Evolutionary conservation across 2,113 vertebrate genomes (phyloP).

Genomic region (Oncorhynchus keta): DNA sequence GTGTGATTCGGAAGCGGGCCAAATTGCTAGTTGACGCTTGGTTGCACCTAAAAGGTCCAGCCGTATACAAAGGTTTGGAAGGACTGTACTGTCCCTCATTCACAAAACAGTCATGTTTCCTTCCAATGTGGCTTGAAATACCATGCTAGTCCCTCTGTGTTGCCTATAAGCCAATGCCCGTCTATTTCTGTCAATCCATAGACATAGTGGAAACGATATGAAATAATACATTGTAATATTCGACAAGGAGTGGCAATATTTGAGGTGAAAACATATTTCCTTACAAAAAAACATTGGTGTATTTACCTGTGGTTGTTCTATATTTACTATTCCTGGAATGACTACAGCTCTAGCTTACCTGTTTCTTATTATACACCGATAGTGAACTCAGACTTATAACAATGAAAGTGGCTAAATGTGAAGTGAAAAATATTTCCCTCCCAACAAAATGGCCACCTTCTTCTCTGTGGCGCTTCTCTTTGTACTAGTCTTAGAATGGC

Average conservation of each 20-base stretch:
- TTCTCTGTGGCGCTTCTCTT: slow-evolving; percentile 2
- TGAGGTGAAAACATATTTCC: too few species aligned
- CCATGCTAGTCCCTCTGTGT: neutral
- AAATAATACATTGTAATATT: too few species aligned
- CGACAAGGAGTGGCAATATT: too few species aligned
- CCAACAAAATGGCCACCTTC: slow-evolving; percentile 14
- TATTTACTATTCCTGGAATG: neutral
- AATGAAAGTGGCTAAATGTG: too few species aligned
- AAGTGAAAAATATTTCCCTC: neutral
- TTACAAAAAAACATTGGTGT: too few species aligned
- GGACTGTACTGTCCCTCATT: slow-evolving; percentile 52
- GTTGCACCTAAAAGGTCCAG: slow-evolving; percentile 47
- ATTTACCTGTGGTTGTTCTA: neutral
- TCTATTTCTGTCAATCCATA: too few species aligned
- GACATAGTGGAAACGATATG: too few species aligned
- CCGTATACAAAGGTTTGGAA: slow-evolving; percentile 15
- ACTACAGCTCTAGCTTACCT: neutral
- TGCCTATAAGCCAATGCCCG: neutral
- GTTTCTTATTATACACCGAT: neutral
- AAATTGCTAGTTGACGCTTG: slow-evolving; percentile 46
- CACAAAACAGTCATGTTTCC: slow-evolving; percentile 47
- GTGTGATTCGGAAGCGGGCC: slow-evolving; percentile 43
- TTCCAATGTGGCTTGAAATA: neutral
- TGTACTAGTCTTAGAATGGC: slow-evolving; percentile 16
- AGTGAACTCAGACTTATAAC: too few species aligned